A percentile compares a stretch with the other conserved stretches of the same genome.
Conservation (phyloP, 2,797 vertebrate genomes). For the Falco columbarius region DNA sequence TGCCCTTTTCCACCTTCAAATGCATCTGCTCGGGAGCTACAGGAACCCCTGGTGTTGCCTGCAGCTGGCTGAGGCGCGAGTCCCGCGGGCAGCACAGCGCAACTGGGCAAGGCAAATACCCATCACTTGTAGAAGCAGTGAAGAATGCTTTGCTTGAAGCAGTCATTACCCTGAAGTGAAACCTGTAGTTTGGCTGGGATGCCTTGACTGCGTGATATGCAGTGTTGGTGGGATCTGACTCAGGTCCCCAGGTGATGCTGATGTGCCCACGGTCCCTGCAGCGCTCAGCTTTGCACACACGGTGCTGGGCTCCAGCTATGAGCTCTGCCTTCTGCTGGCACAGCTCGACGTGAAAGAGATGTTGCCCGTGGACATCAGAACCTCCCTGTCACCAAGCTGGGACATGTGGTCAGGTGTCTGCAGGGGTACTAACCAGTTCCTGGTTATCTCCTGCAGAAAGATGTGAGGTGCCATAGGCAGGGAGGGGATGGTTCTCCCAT, state of each 20-base stretch:
- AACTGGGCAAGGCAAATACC: not conserved
- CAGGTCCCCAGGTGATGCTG: not conserved
- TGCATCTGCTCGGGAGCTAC: not conserved
- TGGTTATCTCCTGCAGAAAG: not conserved
- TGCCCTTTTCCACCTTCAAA: not conserved
- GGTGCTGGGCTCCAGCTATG: not conserved
- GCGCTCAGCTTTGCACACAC: rapidly evolving
- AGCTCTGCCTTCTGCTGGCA: not conserved
- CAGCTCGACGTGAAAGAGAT: not conserved
- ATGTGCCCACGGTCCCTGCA: rapidly evolving
- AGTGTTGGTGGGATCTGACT: not conserved
- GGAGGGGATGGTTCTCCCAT: too few relatives aligned
- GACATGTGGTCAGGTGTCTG: not conserved
- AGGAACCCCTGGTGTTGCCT: not conserved
- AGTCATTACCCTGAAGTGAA: not conserved
- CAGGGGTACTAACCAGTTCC: not conserved
- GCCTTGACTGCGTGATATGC: rapidly evolving
- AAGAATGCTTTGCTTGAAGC: not conserved
- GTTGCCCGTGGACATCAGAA: not conserved
- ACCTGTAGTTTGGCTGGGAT: not conserved
- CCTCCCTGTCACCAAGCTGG: not conserved
- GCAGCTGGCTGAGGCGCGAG: not conserved
- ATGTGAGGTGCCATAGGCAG: not conserved
- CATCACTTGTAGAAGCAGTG: rapidly evolving
- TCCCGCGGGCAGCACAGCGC: rapidly evolving